Conservation (phyloP, 2,888 invertebrate genomes). For the Parasteatoda lunata region DNA sequence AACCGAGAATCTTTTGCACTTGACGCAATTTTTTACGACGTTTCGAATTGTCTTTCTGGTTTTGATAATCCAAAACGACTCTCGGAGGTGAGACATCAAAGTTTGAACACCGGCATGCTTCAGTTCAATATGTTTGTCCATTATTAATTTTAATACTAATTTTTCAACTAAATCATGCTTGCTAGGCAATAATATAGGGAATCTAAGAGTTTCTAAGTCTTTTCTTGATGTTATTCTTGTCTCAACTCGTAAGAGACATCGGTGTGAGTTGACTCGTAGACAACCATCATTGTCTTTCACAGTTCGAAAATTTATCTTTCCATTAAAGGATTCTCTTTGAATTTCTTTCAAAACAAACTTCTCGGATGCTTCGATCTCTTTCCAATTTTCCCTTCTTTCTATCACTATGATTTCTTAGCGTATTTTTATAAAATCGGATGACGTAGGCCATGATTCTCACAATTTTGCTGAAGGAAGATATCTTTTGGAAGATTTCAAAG, state of each 20-base stretch:
- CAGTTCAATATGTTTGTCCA: background rate
- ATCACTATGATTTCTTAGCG: background rate
- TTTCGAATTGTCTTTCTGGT: background rate
- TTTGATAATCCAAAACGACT: constrained; percentile 3
- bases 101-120: background rate
- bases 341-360: background rate
- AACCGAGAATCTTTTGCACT: background rate
- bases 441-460: background rate
- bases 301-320: background rate
- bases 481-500: background rate
- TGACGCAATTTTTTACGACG: background rate
- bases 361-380: background rate
- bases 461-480: background rate
- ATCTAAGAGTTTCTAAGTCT: constrained; percentile 3
- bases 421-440: background rate
- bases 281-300: constrained; percentile 1
- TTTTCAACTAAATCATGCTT: background rate
- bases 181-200: background rate
- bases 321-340: too few relatives aligned
- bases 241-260: background rate
- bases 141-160: background rate
- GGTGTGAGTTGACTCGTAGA: too few relatives aligned
- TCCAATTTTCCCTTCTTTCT: background rate
- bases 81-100: background rate
- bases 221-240: background rate